A percentile compares a stretch with the other conserved stretches of the same genome.
These are phyloP conservation scores for Dendrophyllia cribrosa DNA, from an alignment of 64 coral and sea anemone genomes.

Conservation along the genomic window DNA sequence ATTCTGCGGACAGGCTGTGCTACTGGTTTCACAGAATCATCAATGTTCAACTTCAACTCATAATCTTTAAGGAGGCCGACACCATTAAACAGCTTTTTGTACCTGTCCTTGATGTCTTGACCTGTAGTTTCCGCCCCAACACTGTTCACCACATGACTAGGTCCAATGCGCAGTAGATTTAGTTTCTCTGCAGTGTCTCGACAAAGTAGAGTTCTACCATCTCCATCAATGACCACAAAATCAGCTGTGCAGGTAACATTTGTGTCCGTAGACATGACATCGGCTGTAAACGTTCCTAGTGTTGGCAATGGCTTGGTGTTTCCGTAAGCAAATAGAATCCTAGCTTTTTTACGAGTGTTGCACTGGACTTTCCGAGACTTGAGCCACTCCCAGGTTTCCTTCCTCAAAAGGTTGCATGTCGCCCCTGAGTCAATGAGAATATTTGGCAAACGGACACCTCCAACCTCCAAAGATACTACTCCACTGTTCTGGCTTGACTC, in stretches of 20 bases:
- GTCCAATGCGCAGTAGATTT: constrained; percentile 46
- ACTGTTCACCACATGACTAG: background rate
- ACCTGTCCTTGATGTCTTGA: background rate
- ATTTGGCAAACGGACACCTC: background rate
- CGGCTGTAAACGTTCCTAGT: no score
- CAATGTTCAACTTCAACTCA: constrained; percentile 41
- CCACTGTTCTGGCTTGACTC: no score
- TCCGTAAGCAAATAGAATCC: no score
- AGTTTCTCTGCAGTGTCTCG: constrained; percentile 38
- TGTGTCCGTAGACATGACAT: background rate
- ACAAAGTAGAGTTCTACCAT: background rate
- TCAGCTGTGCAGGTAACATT: background rate
- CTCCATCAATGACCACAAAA: background rate
- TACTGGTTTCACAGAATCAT: background rate
- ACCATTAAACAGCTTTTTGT: background rate
- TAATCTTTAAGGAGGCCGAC: background rate
- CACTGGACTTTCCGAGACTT: no score
- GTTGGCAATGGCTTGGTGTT: no score
- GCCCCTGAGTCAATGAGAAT: background rate
- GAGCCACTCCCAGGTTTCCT: background rate
- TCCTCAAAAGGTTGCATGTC: background rate
- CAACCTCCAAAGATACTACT: background rate
- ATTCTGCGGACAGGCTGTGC: no score
- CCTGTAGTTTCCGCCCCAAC: background rate
- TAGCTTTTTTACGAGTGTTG: no score